Conservation (phyloP, 2,113 vertebrate genomes). For the Gasterosteus aculeatus region DNA sequence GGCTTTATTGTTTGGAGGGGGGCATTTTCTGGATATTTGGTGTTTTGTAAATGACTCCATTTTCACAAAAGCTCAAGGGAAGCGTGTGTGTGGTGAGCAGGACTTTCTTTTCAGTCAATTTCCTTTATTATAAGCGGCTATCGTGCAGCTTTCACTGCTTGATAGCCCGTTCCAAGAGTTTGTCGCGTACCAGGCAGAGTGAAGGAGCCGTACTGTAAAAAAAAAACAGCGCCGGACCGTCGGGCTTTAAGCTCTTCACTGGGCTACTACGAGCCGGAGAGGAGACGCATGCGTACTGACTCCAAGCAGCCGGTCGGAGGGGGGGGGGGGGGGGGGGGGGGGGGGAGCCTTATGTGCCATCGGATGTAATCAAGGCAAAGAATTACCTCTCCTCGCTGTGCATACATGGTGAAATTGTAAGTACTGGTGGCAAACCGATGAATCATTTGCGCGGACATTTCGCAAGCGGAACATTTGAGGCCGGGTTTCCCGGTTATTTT, state of each 20-base stretch:
- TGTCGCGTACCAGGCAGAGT: neutral
- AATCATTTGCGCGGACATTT: constrained; percentile 29
- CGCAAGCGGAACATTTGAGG: constrained; percentile 28
- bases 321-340: neutral
- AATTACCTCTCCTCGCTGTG: constrained; percentile 83
- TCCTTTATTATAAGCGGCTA: neutral
- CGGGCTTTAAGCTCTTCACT: constrained; percentile 64
- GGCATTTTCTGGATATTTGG: neutral
- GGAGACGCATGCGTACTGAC: constrained; percentile 83
- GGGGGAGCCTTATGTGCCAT: constrained; percentile 79
- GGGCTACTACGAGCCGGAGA: constrained; percentile 74
- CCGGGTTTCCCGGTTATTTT: constrained; percentile 45
- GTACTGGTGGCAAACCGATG: constrained; percentile 66
- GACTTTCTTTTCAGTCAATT: neutral
- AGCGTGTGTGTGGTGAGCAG: neutral
- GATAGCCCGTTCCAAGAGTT: neutral
- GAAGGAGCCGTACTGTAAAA: constrained; percentile 33
- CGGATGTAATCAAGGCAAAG: constrained; percentile 86
- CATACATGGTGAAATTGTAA: constrained; percentile 88
- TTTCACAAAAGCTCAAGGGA: neutral
- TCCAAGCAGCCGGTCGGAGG: constrained; percentile 78
- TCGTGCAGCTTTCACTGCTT: neutral
- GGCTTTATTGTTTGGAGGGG: neutral
- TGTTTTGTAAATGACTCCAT: neutral
- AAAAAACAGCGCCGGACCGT: constrained; percentile 57